phyloP scores from a whole-genome alignment of 1,140 invertebrate genomes.

The Augochlora pura region DNA sequence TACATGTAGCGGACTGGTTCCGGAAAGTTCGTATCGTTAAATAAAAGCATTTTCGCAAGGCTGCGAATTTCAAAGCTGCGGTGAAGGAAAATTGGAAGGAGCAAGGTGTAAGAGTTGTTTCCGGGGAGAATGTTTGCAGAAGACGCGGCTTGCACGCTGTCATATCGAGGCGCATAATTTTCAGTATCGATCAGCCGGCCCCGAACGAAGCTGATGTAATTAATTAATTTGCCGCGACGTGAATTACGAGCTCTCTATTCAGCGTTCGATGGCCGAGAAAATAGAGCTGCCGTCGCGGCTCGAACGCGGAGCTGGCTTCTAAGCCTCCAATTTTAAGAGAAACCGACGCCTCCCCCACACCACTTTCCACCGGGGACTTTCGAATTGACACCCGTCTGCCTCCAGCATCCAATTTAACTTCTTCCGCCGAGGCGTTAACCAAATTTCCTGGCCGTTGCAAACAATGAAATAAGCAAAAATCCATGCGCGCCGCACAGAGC shows the following conservation, averaged over 20 bases:
- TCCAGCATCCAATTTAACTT: neutral
- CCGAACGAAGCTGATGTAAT: conserved; percentile 52
- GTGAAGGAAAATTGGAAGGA: neutral
- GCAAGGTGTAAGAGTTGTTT: neutral
- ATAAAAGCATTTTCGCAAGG: neutral
- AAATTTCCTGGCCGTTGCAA: neutral
- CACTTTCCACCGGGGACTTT: neutral
- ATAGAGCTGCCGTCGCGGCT: conserved; percentile 24
- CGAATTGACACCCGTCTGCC: neutral
- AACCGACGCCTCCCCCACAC: neutral
- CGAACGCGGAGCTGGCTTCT: conserved; percentile 3
- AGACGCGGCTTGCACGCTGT: neutral
- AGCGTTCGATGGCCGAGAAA: conserved; percentile 53
- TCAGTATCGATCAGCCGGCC: conserved; percentile 54
- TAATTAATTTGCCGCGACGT: conserved; percentile 56
- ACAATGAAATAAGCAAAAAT: no score
- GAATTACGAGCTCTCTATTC: conserved; percentile 50
- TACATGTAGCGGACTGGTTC: no score
- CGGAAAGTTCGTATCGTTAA: no score
- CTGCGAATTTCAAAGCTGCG: no score
- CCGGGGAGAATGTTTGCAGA: neutral
- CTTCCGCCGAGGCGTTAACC: neutral
- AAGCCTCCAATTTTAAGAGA: conserved; percentile 25
- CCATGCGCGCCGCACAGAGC: no score
- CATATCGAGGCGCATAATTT: conserved; percentile 41